A percentile compares a stretch with the other conserved stretches of the same genome.
phyloP scores from a whole-genome alignment of 2,888 invertebrate genomes.

The Cheilosia vulpina region DNA sequence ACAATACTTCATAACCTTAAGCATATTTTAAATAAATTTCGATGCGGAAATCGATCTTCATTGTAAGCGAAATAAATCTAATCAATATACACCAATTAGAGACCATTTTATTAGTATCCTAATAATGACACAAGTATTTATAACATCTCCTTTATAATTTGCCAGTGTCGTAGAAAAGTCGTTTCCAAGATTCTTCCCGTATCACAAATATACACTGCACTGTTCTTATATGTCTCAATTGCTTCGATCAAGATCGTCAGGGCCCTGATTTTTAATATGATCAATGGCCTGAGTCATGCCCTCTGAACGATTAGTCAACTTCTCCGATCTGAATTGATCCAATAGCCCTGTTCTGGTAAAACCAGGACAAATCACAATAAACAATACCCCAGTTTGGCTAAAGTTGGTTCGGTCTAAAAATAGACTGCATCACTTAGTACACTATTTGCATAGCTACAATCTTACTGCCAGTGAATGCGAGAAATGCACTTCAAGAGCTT shows the following conservation, averaged over 20 bases:
- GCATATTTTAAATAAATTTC: too few species aligned
- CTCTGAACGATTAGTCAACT: constrained; percentile 47
- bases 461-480: constrained; percentile 81
- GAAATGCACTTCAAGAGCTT: constrained; percentile 82
- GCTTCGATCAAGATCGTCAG: constrained; percentile 75
- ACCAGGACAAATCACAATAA: constrained; percentile 79
- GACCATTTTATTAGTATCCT: too few species aligned
- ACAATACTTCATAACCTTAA: too few species aligned
- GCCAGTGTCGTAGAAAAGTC: neutral
- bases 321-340: constrained; percentile 37
- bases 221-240: constrained; percentile 77
- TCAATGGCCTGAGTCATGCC: constrained; percentile 55
- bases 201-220: constrained; percentile 77
- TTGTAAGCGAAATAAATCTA: too few species aligned
- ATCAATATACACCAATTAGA: too few species aligned
- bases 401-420: constrained; percentile 76
- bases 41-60: too few species aligned
- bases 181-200: constrained; percentile 75
- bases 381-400: constrained; percentile 76
- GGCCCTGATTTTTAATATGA: constrained; percentile 66
- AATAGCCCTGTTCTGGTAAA: constrained; percentile 73
- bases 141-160: too few species aligned
- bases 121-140: too few species aligned
- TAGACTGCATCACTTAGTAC: rapidly evolving
- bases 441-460: neutral